These are phyloP conservation scores for Anoplius nigerrimus DNA, from an alignment of 2,888 invertebrate species.

Conservation along the genomic window DNA sequence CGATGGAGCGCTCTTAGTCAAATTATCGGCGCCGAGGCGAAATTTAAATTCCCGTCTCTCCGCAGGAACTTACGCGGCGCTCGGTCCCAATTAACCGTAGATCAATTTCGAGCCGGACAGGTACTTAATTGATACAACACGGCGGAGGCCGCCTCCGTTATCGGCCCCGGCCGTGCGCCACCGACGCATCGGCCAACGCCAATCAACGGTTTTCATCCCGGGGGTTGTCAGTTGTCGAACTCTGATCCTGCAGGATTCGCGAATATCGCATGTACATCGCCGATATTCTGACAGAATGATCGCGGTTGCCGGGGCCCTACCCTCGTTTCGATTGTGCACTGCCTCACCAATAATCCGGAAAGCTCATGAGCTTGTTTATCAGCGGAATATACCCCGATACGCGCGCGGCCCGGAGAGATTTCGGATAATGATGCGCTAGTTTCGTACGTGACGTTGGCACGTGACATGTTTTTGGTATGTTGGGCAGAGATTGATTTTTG, in stretches of 20 bases:
- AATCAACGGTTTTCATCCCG: slow-evolving; percentile 49
- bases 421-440: no score
- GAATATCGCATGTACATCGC: slow-evolving; percentile 11
- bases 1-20: not conserved
- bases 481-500: no score
- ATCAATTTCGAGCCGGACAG: slow-evolving; percentile 42
- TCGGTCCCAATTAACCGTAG: slow-evolving; percentile 46
- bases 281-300: slow-evolving; percentile 4
- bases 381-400: no score
- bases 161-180: slow-evolving; percentile 28
- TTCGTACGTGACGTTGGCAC: no score
- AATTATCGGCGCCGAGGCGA: slow-evolving; percentile 11
- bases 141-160: slow-evolving; percentile 19
- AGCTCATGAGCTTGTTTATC: no score
- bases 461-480: no score
- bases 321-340: no score
- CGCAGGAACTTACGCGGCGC: not conserved
- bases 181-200: slow-evolving; percentile 37
- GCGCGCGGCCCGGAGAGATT: no score
- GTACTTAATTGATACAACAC: slow-evolving; percentile 50
- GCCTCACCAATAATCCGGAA: no score
- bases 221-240: slow-evolving; percentile 47
- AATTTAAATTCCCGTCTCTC: slow-evolving; percentile 23
- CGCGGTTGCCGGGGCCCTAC: no score
- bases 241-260: slow-evolving; percentile 28